Percentiles rank a stretch among this genome's conserved stretches.
phyloP scores from a whole-genome alignment of 2,113 vertebrate species.

The Amphilophus citrinellus region DNA sequence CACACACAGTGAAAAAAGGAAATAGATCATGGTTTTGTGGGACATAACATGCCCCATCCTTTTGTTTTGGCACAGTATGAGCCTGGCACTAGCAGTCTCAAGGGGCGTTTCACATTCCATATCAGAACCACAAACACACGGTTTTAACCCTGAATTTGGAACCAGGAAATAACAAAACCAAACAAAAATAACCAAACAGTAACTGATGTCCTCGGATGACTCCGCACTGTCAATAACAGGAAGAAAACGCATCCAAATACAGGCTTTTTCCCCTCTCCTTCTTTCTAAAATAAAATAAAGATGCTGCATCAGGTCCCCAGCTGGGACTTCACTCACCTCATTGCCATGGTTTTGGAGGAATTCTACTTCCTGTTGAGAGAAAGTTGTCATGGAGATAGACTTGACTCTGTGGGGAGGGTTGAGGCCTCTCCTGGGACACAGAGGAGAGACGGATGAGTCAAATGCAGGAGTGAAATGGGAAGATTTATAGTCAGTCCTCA shows the following conservation, averaged over 20 bases:
- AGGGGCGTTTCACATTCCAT: constrained; percentile 27
- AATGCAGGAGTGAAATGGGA: neutral
- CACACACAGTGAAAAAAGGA: neutral
- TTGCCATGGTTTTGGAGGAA: constrained; percentile 93
- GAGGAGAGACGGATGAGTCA: constrained; percentile 37
- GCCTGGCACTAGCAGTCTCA: neutral
- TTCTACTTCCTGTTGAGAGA: constrained; percentile 91
- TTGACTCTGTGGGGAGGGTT: constrained; percentile 94
- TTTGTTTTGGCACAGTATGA: constrained; percentile 38
- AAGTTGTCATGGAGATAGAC: constrained; percentile 96
- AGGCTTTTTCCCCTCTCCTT: neutral
- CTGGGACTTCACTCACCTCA: constrained; percentile 81
- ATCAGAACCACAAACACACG: neutral
- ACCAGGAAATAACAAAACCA: neutral
- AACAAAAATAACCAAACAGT: neutral
- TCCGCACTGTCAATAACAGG: neutral
- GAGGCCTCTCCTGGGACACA: constrained; percentile 87
- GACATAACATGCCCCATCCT: constrained; percentile 21
- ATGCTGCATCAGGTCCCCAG: neutral
- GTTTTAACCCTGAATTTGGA: neutral
- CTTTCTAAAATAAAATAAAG: neutral
- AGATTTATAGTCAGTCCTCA: neutral
- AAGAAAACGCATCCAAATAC: neutral
- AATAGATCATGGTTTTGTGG: constrained; percentile 38
- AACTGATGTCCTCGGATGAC: neutral